Conservation (phyloP, 2,113 vertebrate species). For the Sylvilagus bachmani region DNA sequence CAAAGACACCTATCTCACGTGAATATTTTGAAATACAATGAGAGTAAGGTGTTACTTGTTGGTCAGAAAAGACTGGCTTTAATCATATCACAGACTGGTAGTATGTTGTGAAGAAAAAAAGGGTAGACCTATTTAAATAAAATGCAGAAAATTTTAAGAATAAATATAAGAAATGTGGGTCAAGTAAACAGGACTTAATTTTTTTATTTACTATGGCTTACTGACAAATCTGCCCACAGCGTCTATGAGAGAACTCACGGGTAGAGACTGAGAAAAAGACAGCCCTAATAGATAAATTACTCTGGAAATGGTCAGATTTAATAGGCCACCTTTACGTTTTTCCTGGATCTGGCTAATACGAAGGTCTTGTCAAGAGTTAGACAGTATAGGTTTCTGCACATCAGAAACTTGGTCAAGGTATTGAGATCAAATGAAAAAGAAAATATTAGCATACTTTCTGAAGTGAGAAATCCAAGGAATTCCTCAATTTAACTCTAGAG, state of each 20-base stretch:
- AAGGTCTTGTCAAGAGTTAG: background rate
- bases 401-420: background rate
- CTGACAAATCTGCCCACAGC: background rate
- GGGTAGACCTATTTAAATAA: background rate
- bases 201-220: background rate
- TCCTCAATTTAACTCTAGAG: background rate
- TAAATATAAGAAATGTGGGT: background rate
- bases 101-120: background rate
- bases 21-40: background rate
- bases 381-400: background rate
- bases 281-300: too few species aligned
- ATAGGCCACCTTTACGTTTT: rapidly evolving
- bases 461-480: background rate
- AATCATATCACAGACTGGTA: background rate
- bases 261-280: background rate
- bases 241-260: background rate
- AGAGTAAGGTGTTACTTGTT: slow-evolving; percentile 3
- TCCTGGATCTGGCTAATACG: background rate
- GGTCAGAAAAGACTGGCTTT: background rate
- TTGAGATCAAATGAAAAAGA: background rate
- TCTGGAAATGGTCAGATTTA: background rate
- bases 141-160: slow-evolving; percentile 26
- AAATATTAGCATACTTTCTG: background rate
- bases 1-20: background rate
- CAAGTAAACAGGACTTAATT: background rate